A percentile compares a stretch with the other conserved stretches of the same genome.
These are phyloP conservation scores for Eumeta japonica DNA, from an alignment of 1,140 invertebrate species.

Conservation along the genomic window DNA sequence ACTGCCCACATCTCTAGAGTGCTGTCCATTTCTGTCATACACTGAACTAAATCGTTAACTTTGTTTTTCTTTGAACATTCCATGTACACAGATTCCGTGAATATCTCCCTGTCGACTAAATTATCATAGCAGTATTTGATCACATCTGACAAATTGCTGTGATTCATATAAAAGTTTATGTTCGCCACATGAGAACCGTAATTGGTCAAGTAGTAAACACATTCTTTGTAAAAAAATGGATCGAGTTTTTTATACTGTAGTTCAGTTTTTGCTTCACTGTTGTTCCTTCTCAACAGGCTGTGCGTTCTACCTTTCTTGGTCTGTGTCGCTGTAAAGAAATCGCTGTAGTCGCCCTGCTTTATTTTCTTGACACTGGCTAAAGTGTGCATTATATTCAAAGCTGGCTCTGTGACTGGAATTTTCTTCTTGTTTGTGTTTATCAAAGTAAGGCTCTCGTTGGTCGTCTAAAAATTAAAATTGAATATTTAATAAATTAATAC, in stretches of 20 bases:
- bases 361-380: conserved; percentile 58
- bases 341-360: conserved; percentile 56
- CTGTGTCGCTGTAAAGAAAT: conserved; percentile 42
- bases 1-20: conserved; percentile 67
- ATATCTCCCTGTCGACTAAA: conserved; percentile 64
- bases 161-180: conserved; percentile 69
- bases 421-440: conserved; percentile 48
- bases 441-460: conserved; percentile 39
- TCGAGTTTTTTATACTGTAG: conserved; percentile 43
- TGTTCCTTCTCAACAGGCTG: conserved; percentile 32
- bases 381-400: conserved; percentile 60
- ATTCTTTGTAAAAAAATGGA: conserved; percentile 68
- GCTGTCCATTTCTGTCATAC: conserved; percentile 63
- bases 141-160: conserved; percentile 61
- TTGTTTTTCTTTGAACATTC: conserved; percentile 63
- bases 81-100: conserved; percentile 70
- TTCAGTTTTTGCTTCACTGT: conserved; percentile 37
- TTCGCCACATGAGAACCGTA: conserved; percentile 70
- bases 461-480: conserved; percentile 30
- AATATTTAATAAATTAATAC: no score
- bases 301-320: conserved; percentile 29
- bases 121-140: conserved; percentile 66
- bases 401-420: conserved; percentile 54
- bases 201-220: conserved; percentile 68
- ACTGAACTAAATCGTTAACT: conserved; percentile 61